These are phyloP conservation scores for Nettapus auritus DNA, from an alignment of 2,113 vertebrate species.

Conservation along the genomic window DNA sequence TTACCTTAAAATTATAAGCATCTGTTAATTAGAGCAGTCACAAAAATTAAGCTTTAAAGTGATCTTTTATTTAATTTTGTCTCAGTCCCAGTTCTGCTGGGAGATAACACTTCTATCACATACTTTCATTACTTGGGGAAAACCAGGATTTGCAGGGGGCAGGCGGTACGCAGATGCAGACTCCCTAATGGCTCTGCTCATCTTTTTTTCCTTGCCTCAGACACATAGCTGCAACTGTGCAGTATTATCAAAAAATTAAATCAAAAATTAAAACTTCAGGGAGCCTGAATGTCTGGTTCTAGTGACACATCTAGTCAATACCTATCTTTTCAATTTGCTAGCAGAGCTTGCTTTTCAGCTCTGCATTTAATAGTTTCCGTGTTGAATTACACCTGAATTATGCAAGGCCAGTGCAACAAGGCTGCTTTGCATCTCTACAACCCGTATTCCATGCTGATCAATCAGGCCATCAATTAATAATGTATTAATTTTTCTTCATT, in stretches of 20 bases:
- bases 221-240: conserved; percentile 53
- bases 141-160: conserved; percentile 5
- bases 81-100: neutral
- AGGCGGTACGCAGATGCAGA: conserved; percentile 4
- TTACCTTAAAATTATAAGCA: neutral
- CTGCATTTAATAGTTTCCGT: neutral
- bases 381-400: conserved; percentile 28
- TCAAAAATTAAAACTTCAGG: conserved; percentile 80
- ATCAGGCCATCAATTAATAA: neutral
- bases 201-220: conserved; percentile 55
- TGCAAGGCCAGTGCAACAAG: neutral
- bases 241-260: conserved; percentile 80
- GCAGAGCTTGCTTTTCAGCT: conserved; percentile 38
- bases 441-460: neutral
- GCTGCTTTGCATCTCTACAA: neutral
- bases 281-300: conserved; percentile 76
- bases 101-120: conserved; percentile 15
- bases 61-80: conserved; percentile 39
- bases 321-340: conserved; percentile 38
- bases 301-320: conserved; percentile 72
- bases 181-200: conserved; percentile 42
- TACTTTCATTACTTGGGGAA: neutral
- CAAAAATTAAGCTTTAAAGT: neutral
- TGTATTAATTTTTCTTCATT: neutral
- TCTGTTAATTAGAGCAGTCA: conserved; percentile 32